Conservation (phyloP, 2,888 invertebrate species). For the Ophion obscuratus region DNA sequence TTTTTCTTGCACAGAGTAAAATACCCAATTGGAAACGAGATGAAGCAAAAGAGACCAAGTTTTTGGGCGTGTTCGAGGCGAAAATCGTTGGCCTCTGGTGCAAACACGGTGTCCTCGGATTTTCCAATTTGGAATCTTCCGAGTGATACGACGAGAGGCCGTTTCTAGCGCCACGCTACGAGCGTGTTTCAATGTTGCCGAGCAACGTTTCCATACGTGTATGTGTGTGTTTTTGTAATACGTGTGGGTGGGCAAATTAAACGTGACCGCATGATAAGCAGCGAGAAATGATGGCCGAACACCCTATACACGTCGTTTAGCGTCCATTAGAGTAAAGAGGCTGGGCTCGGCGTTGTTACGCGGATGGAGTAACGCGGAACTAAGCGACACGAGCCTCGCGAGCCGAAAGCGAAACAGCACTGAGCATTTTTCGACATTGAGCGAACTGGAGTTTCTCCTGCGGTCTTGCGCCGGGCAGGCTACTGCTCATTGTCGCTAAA, state of each 20-base stretch:
- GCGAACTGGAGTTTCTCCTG: background rate
- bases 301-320: constrained; percentile 62
- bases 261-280: constrained; percentile 4
- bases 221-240: background rate
- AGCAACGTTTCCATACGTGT: background rate
- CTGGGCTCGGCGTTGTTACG: constrained; percentile 31
- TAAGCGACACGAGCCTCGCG: constrained; percentile 27
- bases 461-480: no score
- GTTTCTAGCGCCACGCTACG: no score
- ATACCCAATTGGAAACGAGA: no score
- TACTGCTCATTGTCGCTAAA: background rate
- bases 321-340: constrained; percentile 63
- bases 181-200: no score
- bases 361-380: constrained; percentile 39
- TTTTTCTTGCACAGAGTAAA: no score
- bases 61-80: no score
- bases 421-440: background rate
- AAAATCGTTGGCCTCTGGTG: no score
- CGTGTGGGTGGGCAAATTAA: background rate
- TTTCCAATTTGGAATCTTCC: no score
- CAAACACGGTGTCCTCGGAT: no score
- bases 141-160: no score
- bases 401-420: constrained; percentile 25
- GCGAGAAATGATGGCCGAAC: constrained; percentile 46
- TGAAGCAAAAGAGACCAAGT: no score